Base-by-base conservation (phyloP, 2,888 invertebrate genomes). In the Plagiodera versicolora region DNA sequence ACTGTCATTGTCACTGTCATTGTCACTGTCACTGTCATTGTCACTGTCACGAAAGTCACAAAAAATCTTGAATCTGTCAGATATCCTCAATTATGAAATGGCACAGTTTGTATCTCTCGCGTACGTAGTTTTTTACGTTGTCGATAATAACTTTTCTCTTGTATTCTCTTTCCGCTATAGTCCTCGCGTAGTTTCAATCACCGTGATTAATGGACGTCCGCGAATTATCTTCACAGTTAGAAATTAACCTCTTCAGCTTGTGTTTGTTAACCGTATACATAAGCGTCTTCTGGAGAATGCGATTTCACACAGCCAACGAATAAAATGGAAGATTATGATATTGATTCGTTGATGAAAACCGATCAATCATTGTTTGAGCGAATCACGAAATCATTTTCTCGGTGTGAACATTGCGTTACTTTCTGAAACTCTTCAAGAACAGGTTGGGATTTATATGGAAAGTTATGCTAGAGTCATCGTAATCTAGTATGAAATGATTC, bases 101-200 rank as follows among this genome's bases (percentile, higher is more conserved):
- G n/a, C n/a, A n/a, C n/a, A n/a, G n/a, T n/a, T n/a, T n/a, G n/a
- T n/a, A n/a, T n/a, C n/a, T n/a, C 20, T 16, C 5, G 52, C 8
- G 24, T 20, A 6, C n/a, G 44, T 44, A 24, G 53, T 24, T 44
- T 28, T 44, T 44, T 0, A 14, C 44, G 44, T 35, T 17, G 24
- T 4, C 39, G 39, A 39, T 39, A 39, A 53, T 44, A 52, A 52
- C 45, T 53, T 53, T 16, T 6, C 14, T 39, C 39, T 39, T 14
- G 14, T 14, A 39, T 39, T 39, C 39, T 39, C 8, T 39, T 39
- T 14, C 14, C 39, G 14, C 32, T 2, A 5, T 32, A 2, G 32
- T 10, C 10, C 32, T 6, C 39, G 39, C 39, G 11, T 14, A 39
- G 11, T 39, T 39, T 14, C 39, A 39, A 39, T 39, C 39, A 39